Evolutionary conservation across 2,888 invertebrate species (phyloP).

Genomic region (Apamea crenata): DNA sequence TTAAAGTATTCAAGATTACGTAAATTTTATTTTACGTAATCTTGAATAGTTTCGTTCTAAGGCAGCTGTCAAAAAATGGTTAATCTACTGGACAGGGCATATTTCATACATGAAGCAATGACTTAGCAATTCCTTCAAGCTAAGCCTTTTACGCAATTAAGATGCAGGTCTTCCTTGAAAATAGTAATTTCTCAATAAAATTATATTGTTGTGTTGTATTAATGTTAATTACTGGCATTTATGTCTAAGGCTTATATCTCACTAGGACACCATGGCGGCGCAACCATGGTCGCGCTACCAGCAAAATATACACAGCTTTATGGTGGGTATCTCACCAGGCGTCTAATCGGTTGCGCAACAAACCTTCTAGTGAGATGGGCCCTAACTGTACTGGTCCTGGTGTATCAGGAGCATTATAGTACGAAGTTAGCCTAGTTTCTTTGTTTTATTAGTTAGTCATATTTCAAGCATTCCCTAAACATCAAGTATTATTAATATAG

Average conservation of each 20-base stretch:
- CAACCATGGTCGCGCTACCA: too few species aligned
- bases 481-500: constrained; percentile 26
- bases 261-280: too few species aligned
- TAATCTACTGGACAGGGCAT: too few species aligned
- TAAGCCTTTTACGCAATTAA: not conserved
- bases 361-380: too few species aligned
- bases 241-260: not conserved
- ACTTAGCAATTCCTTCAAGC: not conserved
- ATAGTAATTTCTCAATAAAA: not conserved
- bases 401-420: not conserved
- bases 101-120: not conserved
- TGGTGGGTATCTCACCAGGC: too few species aligned
- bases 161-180: not conserved
- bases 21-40: too few species aligned
- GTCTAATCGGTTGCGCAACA: too few species aligned
- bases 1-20: too few species aligned
- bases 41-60: too few species aligned
- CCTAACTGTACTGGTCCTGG: not conserved
- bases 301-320: too few species aligned
- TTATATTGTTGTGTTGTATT: not conserved
- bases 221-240: not conserved
- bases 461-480: constrained; percentile 35
- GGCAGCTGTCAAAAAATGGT: too few species aligned
- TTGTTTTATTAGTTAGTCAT: constrained; percentile 10
- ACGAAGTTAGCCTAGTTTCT: not conserved